phyloP scores from a whole-genome alignment of 2,113 vertebrate genomes.

The Cyphomyrus plagiostoma region DNA sequence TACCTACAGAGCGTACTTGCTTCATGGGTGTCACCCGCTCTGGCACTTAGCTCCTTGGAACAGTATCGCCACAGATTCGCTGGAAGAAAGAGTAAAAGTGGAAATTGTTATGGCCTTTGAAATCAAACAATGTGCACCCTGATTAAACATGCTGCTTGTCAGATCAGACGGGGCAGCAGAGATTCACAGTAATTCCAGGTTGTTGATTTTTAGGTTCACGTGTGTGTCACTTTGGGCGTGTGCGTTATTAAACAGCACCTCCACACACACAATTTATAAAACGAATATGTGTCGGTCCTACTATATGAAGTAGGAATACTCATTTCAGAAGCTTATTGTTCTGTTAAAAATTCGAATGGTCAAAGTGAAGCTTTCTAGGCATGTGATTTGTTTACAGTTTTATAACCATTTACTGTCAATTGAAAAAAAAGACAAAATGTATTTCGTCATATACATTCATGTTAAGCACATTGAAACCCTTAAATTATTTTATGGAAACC shows the following conservation, averaged over 20 bases:
- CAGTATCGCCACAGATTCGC: background rate
- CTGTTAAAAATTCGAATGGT: background rate
- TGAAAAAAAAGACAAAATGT: background rate
- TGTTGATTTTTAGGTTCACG: background rate
- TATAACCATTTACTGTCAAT: background rate
- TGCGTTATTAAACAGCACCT: background rate
- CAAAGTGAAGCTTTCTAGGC: background rate
- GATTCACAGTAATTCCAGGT: background rate
- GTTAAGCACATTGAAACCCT: background rate
- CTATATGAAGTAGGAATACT: background rate
- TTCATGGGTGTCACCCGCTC: background rate
- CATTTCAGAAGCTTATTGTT: background rate
- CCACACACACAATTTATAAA: background rate
- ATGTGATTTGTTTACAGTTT: background rate
- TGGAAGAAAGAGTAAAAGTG: constrained; percentile 4
- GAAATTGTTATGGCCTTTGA: background rate
- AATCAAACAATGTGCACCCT: background rate
- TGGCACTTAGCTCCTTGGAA: background rate
- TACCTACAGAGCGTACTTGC: background rate
- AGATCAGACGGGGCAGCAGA: background rate
- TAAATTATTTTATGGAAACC: background rate
- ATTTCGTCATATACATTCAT: background rate
- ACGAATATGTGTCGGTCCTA: background rate
- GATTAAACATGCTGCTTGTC: background rate
- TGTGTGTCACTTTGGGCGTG: background rate